A percentile compares a stretch with the other conserved stretches of the same genome.
Evolutionary conservation across 2,888 invertebrate genomes (phyloP).

Genomic region (Bombylius major): DNA sequence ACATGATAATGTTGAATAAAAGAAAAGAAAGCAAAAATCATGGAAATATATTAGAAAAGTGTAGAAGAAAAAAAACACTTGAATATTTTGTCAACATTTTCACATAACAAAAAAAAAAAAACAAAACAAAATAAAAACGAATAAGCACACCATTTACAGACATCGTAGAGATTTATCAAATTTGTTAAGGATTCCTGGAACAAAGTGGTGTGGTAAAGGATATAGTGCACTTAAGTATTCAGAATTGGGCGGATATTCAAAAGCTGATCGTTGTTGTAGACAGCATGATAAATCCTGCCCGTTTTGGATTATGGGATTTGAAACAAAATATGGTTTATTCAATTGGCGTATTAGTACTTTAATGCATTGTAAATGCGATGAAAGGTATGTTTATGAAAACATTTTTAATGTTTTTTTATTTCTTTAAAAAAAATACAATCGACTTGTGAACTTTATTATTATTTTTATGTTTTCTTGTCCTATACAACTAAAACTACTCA

Average conservation of each 20-base stretch:
- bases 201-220: conserved; percentile 83
- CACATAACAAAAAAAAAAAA: background rate
- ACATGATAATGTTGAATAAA: too few species aligned
- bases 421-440: too few species aligned
- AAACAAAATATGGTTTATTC: conserved; percentile 66
- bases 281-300: conserved; percentile 69
- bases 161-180: conserved; percentile 43
- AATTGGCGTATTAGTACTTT: conserved; percentile 77
- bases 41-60: too few species aligned
- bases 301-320: conserved; percentile 66
- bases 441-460: too few species aligned
- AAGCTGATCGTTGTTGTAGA: conserved; percentile 71
- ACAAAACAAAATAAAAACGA: background rate
- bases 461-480: too few species aligned
- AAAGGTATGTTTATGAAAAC: conserved; percentile 49
- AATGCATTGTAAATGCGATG: conserved; percentile 82
- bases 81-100: too few species aligned
- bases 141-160: conserved; percentile 20
- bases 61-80: too few species aligned
- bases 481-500: too few species aligned
- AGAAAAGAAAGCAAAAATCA: too few species aligned
- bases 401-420: too few species aligned
- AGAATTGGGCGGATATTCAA: conserved; percentile 64
- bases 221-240: conserved; percentile 62
- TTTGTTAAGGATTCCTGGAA: conserved; percentile 66